A percentile compares a stretch with the other conserved stretches of the same genome.
phyloP scores from a whole-genome alignment of 2,797 vertebrate genomes.

The Labroides dimidiatus region DNA sequence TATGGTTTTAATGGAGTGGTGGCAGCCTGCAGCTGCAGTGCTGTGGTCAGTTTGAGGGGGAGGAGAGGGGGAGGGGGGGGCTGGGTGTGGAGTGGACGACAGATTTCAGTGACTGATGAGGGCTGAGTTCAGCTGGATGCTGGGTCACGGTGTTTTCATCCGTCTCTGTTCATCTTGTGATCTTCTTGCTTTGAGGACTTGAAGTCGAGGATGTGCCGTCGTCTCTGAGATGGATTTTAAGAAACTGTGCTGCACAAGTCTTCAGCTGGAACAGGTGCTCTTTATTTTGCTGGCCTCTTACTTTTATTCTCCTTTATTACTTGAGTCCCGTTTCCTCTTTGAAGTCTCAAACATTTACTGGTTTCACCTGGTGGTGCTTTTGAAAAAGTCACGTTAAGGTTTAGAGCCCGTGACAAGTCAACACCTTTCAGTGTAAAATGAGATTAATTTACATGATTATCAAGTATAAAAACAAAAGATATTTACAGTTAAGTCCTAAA shows the following conservation, averaged over 20 bases:
- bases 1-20: not conserved
- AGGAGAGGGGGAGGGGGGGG: not conserved
- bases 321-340: no score
- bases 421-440: no score
- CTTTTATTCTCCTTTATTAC: no score
- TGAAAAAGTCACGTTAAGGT: no score
- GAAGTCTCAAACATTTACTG: no score
- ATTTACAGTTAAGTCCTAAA: no score
- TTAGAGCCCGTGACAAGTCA: no score
- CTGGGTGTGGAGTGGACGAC: slow-evolving; percentile 18
- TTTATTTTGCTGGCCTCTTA: not conserved
- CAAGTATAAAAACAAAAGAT: no score
- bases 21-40: slow-evolving; percentile 23
- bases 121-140: not conserved
- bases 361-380: no score
- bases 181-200: not conserved
- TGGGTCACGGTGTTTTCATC: slow-evolving; percentile 6
- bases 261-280: not conserved
- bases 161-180: not conserved
- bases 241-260: no score
- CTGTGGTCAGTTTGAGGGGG: slow-evolving; percentile 26
- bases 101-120: slow-evolving; percentile 38
- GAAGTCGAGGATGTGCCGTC: not conserved
- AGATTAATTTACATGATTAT: no score
- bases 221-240: not conserved